Evolutionary conservation across 2,113 vertebrate species (phyloP).

Genomic region (Phrynocephalus versicolor): DNA sequence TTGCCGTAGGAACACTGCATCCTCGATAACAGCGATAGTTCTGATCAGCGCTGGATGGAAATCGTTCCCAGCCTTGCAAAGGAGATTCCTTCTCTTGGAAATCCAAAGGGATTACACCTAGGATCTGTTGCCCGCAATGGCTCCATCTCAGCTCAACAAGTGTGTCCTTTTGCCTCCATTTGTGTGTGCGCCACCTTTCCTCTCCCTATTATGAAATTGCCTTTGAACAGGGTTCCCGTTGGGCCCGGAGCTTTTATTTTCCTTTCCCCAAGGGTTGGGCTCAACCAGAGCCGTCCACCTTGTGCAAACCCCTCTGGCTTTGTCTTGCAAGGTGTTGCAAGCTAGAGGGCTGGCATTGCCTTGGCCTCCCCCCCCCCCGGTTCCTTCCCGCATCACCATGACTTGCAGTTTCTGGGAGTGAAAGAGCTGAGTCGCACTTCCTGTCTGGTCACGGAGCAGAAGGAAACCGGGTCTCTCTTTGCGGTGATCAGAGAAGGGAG

Average conservation of each 20-base stretch:
- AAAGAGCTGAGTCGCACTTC: slow-evolving; percentile 39
- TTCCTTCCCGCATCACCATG: background rate
- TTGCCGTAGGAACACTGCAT: too few species aligned
- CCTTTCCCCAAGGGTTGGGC: slow-evolving; percentile 20
- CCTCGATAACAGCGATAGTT: too few species aligned
- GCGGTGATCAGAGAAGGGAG: accelerated
- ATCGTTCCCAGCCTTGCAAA: background rate
- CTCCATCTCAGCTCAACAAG: background rate
- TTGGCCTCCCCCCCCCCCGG: too few species aligned
- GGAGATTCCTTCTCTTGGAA: background rate
- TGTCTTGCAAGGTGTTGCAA: background rate
- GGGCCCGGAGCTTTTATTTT: background rate
- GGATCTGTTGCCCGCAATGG: too few species aligned
- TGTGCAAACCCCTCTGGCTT: background rate
- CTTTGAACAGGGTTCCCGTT: background rate
- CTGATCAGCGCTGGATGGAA: too few species aligned
- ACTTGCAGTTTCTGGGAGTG: slow-evolving; percentile 43
- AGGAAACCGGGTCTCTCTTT: too few species aligned
- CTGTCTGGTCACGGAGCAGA: background rate
- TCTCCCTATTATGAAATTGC: background rate
- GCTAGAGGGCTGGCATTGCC: background rate
- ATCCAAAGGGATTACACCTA: too few species aligned
- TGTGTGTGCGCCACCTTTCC: background rate
- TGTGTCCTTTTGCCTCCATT: background rate
- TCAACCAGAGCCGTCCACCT: background rate